Percentiles rank a stretch among this genome's conserved stretches.
Conservation (phyloP, 2,888 invertebrate species). For the Drosophila algonquin region DNA sequence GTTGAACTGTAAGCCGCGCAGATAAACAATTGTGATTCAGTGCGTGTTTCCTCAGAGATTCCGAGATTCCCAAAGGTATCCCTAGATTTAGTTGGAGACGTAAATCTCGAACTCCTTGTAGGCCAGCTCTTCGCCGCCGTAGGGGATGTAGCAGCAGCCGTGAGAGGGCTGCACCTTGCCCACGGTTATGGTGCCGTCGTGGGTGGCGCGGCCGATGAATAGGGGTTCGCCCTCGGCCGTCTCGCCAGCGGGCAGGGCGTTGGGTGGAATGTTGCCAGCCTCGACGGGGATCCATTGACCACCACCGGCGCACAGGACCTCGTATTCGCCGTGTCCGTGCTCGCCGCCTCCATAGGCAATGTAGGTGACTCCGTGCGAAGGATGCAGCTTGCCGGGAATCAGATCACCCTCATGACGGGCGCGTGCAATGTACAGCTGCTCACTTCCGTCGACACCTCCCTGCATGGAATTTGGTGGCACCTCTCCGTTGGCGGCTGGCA, state of each 20-base stretch:
- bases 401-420: slow-evolving; percentile 89
- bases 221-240: slow-evolving; percentile 91
- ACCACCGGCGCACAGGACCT: slow-evolving; percentile 87
- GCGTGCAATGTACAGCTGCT: slow-evolving; percentile 88
- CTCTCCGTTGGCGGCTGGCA: slow-evolving; percentile 86
- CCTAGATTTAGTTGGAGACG: slow-evolving; percentile 69
- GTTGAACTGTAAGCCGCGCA: slow-evolving; percentile 47
- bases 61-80: background rate
- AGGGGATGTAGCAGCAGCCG: slow-evolving; percentile 93
- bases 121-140: slow-evolving; percentile 90
- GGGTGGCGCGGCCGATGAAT: slow-evolving; percentile 90
- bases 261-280: slow-evolving; percentile 88
- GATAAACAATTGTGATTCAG: slow-evolving; percentile 39
- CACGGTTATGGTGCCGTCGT: slow-evolving; percentile 90
- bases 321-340: slow-evolving; percentile 88
- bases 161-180: slow-evolving; percentile 94
- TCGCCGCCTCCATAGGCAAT: slow-evolving; percentile 91
- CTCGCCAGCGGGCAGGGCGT: slow-evolving; percentile 90
- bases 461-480: slow-evolving; percentile 89
- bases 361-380: slow-evolving; percentile 88
- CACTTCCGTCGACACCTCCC: slow-evolving; percentile 86
- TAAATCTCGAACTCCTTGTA: slow-evolving; percentile 93
- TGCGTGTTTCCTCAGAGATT: slow-evolving; percentile 24
- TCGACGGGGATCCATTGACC: slow-evolving; percentile 88
- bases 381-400: slow-evolving; percentile 89